Evolutionary conservation across 2,113 vertebrate genomes (phyloP).

Genomic region (Cavia aperea): DNA sequence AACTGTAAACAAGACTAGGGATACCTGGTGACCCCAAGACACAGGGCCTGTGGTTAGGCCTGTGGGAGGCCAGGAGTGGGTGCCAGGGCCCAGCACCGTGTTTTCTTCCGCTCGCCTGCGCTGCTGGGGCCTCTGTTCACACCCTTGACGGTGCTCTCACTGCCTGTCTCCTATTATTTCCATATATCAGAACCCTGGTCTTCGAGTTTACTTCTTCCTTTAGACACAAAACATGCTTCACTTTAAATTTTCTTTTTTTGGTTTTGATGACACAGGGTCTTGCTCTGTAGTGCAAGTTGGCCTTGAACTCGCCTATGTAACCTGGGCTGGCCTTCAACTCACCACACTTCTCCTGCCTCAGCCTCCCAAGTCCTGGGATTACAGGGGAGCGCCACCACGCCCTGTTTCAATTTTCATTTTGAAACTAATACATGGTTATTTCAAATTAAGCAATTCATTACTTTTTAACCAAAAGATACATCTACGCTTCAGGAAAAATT

Average conservation of each 20-base stretch:
- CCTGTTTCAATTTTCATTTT: neutral
- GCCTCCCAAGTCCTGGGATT: neutral
- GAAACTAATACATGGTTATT: neutral
- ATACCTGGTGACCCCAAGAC: neutral
- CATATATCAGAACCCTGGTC: neutral
- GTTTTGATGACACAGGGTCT: neutral
- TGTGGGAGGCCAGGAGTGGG: neutral
- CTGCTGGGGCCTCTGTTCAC: neutral
- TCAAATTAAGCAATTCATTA: neutral
- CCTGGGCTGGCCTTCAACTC: neutral
- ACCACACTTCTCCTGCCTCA: neutral
- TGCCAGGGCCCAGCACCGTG: accelerated
- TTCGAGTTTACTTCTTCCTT: neutral
- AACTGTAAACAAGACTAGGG: neutral
- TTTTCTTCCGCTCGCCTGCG: neutral
- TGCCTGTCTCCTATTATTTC: too few relatives aligned
- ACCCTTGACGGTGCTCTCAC: accelerated
- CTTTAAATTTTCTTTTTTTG: neutral
- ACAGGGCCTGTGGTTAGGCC: neutral
- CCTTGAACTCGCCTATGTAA: too few relatives aligned
- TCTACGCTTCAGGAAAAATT: neutral
- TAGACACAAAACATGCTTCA: neutral
- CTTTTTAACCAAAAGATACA: neutral
- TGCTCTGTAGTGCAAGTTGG: neutral
- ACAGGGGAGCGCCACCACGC: neutral